phyloP scores from a whole-genome alignment of 1,140 invertebrate species.

The Theocolax elegans region DNA sequence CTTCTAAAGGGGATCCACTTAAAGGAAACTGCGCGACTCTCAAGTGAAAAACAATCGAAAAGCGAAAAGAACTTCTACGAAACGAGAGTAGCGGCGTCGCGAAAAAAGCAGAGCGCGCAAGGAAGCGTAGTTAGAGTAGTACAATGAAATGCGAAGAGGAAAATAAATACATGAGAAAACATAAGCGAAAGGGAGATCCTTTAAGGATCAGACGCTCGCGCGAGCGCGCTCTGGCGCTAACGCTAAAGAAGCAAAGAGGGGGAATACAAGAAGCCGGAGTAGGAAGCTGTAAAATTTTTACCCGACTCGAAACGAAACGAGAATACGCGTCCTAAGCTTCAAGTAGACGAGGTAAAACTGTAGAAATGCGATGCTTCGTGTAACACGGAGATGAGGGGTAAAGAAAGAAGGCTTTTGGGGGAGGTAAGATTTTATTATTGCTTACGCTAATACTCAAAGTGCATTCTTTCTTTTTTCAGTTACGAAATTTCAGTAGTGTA shows the following conservation, averaged over 20 bases:
- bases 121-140: neutral
- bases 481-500: too few species aligned
- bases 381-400: neutral
- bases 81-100: neutral
- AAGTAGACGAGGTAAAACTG: too few species aligned
- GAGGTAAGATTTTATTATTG: conserved; percentile 48
- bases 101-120: neutral
- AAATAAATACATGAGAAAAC: conserved; percentile 31
- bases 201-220: neutral
- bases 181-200: neutral
- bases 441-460: conserved; percentile 43
- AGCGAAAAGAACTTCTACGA: neutral
- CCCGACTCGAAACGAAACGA: conserved; percentile 22
- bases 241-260: neutral
- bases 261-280: too few species aligned
- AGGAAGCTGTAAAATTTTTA: conserved; percentile 24
- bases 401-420: neutral
- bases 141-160: conserved; percentile 15
- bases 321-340: neutral
- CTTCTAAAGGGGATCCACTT: conserved; percentile 8
- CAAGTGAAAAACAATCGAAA: conserved; percentile 34
- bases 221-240: too few species aligned
- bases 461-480: conserved; percentile 22
- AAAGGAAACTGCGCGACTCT: neutral
- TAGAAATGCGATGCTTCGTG: too few species aligned